Conservation (phyloP, 2,113 vertebrate genomes). For the Heterochromis multidens region DNA sequence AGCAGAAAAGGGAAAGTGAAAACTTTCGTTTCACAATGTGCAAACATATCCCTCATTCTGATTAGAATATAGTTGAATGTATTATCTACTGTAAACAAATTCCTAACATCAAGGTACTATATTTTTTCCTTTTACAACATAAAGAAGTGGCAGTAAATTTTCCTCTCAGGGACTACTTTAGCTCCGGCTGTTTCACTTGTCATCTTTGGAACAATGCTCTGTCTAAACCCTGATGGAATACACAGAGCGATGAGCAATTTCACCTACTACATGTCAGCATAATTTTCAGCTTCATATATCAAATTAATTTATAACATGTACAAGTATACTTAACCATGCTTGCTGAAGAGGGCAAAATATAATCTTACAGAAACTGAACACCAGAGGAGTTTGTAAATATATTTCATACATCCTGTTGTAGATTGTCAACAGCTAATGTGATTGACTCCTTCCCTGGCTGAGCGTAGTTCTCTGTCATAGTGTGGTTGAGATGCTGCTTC, state of each 20-base stretch:
- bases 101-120: background rate
- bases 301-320: background rate
- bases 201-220: background rate
- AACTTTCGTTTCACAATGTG: background rate
- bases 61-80: background rate
- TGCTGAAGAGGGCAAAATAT: background rate
- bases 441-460: constrained; percentile 74
- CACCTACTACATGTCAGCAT: background rate
- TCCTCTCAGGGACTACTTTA: background rate
- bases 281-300: background rate
- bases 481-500: constrained; percentile 80
- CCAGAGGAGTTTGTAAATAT: background rate
- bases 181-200: background rate
- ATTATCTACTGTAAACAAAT: background rate
- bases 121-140: background rate
- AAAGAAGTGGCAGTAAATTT: background rate
- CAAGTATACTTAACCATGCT: background rate
- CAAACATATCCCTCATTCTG: background rate
- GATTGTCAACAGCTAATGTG: constrained; percentile 79
- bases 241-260: background rate
- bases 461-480: constrained; percentile 79
- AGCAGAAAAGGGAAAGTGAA: background rate
- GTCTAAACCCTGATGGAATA: background rate
- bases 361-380: background rate
- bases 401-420: constrained; percentile 83